Conservation (phyloP, 2,797 vertebrate genomes). For the Thripadectes ignobilis region DNA sequence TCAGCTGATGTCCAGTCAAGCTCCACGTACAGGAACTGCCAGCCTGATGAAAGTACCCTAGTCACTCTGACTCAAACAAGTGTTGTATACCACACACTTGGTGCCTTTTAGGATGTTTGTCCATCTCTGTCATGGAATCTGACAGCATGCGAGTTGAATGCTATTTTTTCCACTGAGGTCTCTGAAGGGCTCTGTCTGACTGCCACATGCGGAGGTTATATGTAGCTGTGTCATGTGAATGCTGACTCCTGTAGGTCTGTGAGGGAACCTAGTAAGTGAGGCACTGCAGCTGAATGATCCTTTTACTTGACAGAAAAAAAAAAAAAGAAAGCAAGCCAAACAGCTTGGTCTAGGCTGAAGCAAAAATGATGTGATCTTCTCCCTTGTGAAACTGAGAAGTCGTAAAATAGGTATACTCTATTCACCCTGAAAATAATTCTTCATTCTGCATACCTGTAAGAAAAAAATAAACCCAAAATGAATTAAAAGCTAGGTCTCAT, state of each 20-base stretch:
- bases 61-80: neutral
- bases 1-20: neutral
- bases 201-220: neutral
- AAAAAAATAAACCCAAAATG: neutral
- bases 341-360: neutral
- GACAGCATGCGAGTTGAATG: accelerated
- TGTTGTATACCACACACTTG: neutral
- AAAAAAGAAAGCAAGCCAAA: neutral
- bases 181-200: neutral
- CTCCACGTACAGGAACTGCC: neutral
- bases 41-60: neutral
- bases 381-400: neutral
- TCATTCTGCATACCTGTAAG: neutral
- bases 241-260: neutral
- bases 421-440: neutral
- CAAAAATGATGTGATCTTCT: neutral
- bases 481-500: neutral
- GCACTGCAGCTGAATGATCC: neutral
- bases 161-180: neutral
- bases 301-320: neutral
- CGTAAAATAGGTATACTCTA: neutral
- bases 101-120: neutral
- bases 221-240: neutral
- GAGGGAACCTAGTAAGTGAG: neutral
- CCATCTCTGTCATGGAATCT: neutral